Evolutionary conservation across 2,113 vertebrate genomes (phyloP), one percentile per base, ranked within the genome.

Genomic region (Anseranas semipalmata): DNA sequence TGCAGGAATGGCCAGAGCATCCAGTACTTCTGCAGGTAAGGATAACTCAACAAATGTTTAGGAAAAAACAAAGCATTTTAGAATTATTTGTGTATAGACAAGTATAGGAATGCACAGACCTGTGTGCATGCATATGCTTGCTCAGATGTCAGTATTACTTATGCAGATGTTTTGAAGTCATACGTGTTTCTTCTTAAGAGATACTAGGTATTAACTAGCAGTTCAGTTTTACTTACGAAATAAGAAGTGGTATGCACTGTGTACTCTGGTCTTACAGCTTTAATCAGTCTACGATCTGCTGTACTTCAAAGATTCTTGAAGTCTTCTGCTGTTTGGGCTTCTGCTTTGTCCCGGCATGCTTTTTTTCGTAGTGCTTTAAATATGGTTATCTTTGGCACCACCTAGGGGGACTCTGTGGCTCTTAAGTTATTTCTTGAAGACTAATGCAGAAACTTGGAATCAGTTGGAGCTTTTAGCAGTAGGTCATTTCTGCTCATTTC

Each of bases 1-100:
- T 99, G 33, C 97, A 98, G 66, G 99, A 99, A 30, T 99, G 99
- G 99, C 99, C 99, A 0, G 99, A 99, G 7, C 99, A 99, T 93
- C 99, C 99, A 2, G 99, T 98, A 0, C 99, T 99, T 35, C 55
- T 98, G 59, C 99, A 99, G 99, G 99, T 99, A 85, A 90, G 93
- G 66, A 15, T 11, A n/a, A 15, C 3, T 46, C 12, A 76, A 9
- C 33, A 82, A 37, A 50, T 22, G 30, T 32, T 53, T 66, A 27
- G 19, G 28, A 7, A 9, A 70, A 85, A 66, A 1, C 8, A 58
- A 11, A 82, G 24, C 7, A 12, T 74, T 86, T 84, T 30, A 52
- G 27, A 71, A 53, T 37, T 77, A 55, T 12, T 15, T 60, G 84
- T 82, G 6, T 41, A 10, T 93, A 52, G 77, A 25, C 80, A 10